Evolutionary conservation across 2,797 vertebrate genomes (phyloP), one percentile per base, ranked within the genome.

Genomic region (Spheniscus humboldti): DNA sequence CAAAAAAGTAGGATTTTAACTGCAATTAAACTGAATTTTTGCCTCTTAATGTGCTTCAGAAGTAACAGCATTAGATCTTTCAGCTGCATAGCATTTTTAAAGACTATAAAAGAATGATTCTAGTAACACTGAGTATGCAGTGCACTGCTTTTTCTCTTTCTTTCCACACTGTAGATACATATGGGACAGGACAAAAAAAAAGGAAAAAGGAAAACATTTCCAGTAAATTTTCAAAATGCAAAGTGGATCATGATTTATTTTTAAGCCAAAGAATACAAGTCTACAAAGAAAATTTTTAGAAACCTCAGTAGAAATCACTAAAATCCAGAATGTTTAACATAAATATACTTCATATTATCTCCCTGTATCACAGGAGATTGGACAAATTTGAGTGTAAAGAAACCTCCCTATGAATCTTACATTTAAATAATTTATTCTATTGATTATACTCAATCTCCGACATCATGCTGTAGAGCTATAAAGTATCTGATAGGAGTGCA

Each of bases 371-470:
- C 13, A 57, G 8, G 19, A 92, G 12, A 64, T 7, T 43, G 12
- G 16, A 78, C 33, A 69, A 73, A 37, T 7, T 35, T 69, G 50
- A 80, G 11, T 24, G 16, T 22, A 72, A 72, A 66, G n/a, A 81
- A 90, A 60, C 15, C 4, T 72, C 35, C 25, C 1, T 84, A 28
- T 53, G 47, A 85, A 88, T 63, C 33, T 90, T 75, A 67, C 2
- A 57, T 78, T 88, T 83, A 86, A 92, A 92, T 90, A 83, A 85
- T 84, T 88, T 50, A 81, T 72, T 69, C 30, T 43, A 92, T 92
- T 88, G 85, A 84, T 94, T 90, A 73, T 25, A 39, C 20, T 79
- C 31, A 59, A 41, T 86, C 39, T 86, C 55, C 1, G 9, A 23
- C 18, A 72, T 84, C 24, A 69, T 31, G 33, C 28, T 73, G 23